Evolutionary conservation across 2,113 vertebrate species (phyloP).

Genomic region (Calonectris borealis): DNA sequence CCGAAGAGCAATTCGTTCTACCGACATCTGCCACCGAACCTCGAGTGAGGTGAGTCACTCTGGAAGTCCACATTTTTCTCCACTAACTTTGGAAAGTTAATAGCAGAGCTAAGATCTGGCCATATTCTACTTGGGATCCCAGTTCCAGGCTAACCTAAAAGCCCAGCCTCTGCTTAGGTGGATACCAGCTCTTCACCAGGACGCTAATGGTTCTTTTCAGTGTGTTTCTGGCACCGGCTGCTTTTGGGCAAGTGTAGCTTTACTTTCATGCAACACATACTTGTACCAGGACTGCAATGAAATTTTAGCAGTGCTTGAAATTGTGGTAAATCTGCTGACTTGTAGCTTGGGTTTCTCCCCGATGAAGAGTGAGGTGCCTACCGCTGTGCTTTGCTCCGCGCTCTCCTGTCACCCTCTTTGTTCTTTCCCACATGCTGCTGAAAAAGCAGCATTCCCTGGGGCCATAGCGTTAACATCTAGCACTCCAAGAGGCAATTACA

Average conservation of each 20-base stretch:
- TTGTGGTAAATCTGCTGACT: not conserved
- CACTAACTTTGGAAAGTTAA: not conserved
- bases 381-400: not conserved
- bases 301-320: not conserved
- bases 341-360: not conserved
- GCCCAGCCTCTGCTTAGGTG: not conserved
- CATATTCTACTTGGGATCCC: not conserved
- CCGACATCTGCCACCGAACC: not conserved
- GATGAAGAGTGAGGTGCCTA: not conserved
- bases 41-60: not conserved
- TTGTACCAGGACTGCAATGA: not conserved
- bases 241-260: not conserved
- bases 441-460: not conserved
- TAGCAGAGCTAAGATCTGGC: not conserved
- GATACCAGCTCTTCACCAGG: not conserved
- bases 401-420: not conserved
- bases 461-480: not conserved
- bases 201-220: not conserved
- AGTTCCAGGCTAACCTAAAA: not conserved
- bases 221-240: not conserved
- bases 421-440: conserved; percentile 1
- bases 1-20: not conserved
- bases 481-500: conserved; percentile 12
- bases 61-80: not conserved
- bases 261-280: not conserved